Percentiles rank a stretch among this genome's conserved stretches.
phyloP scores from a whole-genome alignment of 2,113 vertebrate genomes.

The Prochilodus magdalenae region DNA sequence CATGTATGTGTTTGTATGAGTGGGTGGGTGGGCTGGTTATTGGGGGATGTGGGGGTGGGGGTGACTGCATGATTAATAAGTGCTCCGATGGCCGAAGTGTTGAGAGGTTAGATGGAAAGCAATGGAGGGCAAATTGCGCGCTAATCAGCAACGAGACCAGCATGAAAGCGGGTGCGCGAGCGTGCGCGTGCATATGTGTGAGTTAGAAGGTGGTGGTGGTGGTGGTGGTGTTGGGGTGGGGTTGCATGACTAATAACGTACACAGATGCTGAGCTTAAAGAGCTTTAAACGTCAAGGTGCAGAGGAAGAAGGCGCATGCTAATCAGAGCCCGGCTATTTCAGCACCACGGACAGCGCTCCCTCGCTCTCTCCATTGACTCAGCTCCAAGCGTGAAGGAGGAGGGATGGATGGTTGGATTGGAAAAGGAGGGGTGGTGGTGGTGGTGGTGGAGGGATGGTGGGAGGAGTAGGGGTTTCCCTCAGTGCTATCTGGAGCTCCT shows the following conservation, averaged over 20 bases:
- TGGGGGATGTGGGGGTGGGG: too few relatives aligned
- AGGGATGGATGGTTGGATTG: conserved; percentile 6
- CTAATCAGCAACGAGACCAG: not conserved
- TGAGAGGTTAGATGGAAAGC: too few relatives aligned
- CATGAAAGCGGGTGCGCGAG: not conserved
- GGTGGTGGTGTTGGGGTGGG: not conserved
- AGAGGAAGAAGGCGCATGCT: conserved; percentile 8
- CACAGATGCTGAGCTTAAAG: too few relatives aligned
- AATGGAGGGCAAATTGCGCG: not conserved
- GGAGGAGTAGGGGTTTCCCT: conserved; percentile 75
- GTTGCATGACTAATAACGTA: conserved; percentile 61
- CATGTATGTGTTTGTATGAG: too few relatives aligned
- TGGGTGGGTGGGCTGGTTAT: too few relatives aligned
- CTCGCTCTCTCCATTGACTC: not conserved
- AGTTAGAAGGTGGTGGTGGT: conserved; percentile 5
- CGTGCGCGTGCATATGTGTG: not conserved
- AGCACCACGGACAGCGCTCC: conserved; percentile 20
- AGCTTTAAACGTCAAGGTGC: not conserved
- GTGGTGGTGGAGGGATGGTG: conserved; percentile 19
- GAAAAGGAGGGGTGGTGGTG: conserved; percentile 37
- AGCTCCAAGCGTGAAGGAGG: conserved; percentile 17
- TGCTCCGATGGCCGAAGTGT: too few relatives aligned
- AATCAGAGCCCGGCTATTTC: conserved; percentile 61
- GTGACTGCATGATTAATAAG: too few relatives aligned
- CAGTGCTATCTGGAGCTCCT: conserved; percentile 70